phyloP scores from a whole-genome alignment of 2,888 invertebrate species.

The Amphipoea lucens region DNA sequence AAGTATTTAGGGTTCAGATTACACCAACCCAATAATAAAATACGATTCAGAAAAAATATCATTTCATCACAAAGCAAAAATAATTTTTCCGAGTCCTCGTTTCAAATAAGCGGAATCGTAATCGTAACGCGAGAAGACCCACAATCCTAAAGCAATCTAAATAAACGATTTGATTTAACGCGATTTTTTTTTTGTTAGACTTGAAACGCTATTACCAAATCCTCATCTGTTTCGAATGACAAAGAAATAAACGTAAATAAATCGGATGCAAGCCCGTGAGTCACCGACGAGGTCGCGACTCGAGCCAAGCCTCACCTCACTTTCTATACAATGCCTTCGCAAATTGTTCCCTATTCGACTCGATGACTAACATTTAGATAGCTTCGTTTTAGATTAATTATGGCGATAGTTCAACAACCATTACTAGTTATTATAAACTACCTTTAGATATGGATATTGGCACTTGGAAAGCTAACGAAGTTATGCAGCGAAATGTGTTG shows the following conservation, averaged over 20 bases:
- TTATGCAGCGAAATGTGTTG: constrained; percentile 9
- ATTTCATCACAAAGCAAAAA: background rate
- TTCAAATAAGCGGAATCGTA: constrained; percentile 3
- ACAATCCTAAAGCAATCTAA: constrained; percentile 2
- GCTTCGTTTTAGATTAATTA: constrained; percentile 56
- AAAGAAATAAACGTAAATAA: constrained; percentile 59
- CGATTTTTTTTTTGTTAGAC: background rate
- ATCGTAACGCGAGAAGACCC: background rate
- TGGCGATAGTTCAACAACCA: constrained; percentile 31
- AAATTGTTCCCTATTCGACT: constrained; percentile 71
- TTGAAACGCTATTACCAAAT: constrained; percentile 46
- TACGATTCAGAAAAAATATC: background rate
- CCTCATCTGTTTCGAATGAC: constrained; percentile 46
- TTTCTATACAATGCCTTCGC: constrained; percentile 77
- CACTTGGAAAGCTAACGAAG: constrained; percentile 5
- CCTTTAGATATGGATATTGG: constrained; percentile 25
- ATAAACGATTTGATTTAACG: constrained; percentile 22
- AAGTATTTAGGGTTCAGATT: background rate
- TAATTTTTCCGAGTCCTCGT: background rate
- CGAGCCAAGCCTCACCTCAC: constrained; percentile 71
- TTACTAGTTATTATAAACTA: constrained; percentile 37
- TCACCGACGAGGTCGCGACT: constrained; percentile 74
- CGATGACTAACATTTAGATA: constrained; percentile 72
- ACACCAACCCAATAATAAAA: background rate
- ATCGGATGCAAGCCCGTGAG: constrained; percentile 70